A percentile compares a stretch with the other conserved stretches of the same genome.
Conservation (phyloP, 2,113 vertebrate species). For the Parotia lawesii region DNA sequence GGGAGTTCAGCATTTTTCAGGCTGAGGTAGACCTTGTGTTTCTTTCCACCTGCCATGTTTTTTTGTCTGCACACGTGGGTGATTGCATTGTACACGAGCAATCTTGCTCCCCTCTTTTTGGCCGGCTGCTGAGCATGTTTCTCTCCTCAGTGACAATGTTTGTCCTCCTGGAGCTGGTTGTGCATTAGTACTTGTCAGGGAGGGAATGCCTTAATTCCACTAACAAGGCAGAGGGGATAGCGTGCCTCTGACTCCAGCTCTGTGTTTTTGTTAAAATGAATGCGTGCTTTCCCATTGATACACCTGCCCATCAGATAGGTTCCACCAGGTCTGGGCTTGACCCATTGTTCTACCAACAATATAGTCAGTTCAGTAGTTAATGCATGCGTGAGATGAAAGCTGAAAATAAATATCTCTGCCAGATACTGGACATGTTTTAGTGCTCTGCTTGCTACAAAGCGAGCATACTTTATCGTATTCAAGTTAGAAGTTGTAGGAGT, state of each 20-base stretch:
- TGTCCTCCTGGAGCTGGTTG: not conserved
- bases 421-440: not conserved
- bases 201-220: not conserved
- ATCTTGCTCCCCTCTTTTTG: not conserved
- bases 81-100: fast-evolving
- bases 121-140: not conserved
- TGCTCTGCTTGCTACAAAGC: not conserved
- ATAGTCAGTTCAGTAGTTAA: not conserved
- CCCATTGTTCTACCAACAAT: not conserved
- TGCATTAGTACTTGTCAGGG: fast-evolving
- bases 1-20: not conserved
- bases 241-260: not conserved
- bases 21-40: not conserved
- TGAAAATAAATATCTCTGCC: not conserved
- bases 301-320: constrained; percentile 3
- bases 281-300: not conserved
- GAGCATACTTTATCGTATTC: not conserved
- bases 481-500: not conserved
- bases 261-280: not conserved
- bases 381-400: not conserved
- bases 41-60: not conserved
- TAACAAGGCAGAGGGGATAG: not conserved
- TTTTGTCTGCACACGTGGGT: not conserved
- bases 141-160: not conserved
- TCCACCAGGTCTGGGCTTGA: constrained; percentile 26